phyloP scores from a whole-genome alignment of 2,797 vertebrate genomes.

The Helostoma temminkii region DNA sequence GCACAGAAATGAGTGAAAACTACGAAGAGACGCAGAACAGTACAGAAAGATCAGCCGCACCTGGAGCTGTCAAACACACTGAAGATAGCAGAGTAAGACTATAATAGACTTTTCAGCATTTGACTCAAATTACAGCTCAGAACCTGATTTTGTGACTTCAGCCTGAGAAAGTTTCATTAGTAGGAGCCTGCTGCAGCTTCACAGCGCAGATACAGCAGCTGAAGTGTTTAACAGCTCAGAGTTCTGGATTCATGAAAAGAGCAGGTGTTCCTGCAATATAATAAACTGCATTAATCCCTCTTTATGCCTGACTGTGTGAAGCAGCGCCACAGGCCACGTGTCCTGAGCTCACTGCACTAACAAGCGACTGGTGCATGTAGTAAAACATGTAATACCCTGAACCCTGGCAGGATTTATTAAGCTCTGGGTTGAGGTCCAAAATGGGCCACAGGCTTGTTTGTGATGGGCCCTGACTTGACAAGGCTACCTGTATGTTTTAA shows the following conservation, averaged over 20 bases:
- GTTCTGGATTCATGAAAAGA: conserved; percentile 10
- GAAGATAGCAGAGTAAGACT: too few species aligned
- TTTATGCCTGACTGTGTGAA: not conserved
- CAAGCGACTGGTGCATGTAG: conserved; percentile 22
- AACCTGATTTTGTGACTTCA: not conserved
- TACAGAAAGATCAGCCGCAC: too few species aligned
- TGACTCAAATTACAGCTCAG: too few species aligned
- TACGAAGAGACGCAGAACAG: too few species aligned
- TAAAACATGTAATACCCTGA: not conserved
- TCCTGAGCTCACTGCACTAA: conserved; percentile 14
- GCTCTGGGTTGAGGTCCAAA: conserved; percentile 26
- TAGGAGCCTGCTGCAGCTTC: conserved; percentile 5
- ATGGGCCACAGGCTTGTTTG: conserved; percentile 44
- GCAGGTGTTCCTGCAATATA: conserved; percentile 6
- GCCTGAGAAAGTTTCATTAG: conserved; percentile 16
- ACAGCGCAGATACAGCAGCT: conserved; percentile 17
- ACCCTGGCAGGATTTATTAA: conserved; percentile 39
- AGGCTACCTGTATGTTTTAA: conserved; percentile 64
- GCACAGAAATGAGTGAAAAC: too few species aligned
- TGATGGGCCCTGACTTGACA: conserved; percentile 45
- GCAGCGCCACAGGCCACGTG: not conserved
- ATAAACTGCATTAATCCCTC: conserved; percentile 28
- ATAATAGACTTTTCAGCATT: too few species aligned
- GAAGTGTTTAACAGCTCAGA: conserved; percentile 6
- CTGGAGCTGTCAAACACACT: too few species aligned